These are phyloP conservation scores for Chrysolina haemoptera DNA, from an alignment of 2,888 invertebrate species.

Conservation along the genomic window DNA sequence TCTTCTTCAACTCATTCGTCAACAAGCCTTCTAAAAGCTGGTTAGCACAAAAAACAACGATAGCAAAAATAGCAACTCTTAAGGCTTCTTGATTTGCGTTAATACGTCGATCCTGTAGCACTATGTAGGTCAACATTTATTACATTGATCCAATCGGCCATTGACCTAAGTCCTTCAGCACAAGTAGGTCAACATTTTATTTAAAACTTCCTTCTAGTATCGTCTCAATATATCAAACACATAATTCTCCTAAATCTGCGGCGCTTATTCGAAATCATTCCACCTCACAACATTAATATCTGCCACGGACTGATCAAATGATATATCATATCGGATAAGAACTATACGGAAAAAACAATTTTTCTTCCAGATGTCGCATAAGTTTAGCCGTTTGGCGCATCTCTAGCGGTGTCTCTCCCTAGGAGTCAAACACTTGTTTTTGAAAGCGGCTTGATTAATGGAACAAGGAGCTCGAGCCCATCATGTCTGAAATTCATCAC, in stretches of 20 bases:
- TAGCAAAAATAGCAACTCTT: no score
- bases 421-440: conserved; percentile 60
- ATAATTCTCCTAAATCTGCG: background rate
- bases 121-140: no score
- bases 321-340: conserved; percentile 30
- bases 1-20: no score
- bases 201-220: no score
- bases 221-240: background rate
- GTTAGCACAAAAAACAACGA: no score
- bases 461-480: conserved; percentile 50
- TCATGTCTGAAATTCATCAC: conserved; percentile 58
- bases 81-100: no score
- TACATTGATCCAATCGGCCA: no score
- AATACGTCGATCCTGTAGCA: no score
- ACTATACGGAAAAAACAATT: conserved; percentile 52
- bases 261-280: background rate
- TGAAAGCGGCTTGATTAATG: conserved; percentile 59
- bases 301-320: conserved; percentile 24
- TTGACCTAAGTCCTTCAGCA: no score
- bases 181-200: no score
- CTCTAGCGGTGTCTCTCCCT: conserved; percentile 55
- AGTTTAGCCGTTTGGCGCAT: conserved; percentile 58
- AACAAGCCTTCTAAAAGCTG: no score
- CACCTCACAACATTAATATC: conserved; percentile 26
- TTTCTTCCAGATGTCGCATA: conserved; percentile 55